Evolutionary conservation across 2,113 vertebrate genomes (phyloP).

Genomic region (Neogale vison): DNA sequence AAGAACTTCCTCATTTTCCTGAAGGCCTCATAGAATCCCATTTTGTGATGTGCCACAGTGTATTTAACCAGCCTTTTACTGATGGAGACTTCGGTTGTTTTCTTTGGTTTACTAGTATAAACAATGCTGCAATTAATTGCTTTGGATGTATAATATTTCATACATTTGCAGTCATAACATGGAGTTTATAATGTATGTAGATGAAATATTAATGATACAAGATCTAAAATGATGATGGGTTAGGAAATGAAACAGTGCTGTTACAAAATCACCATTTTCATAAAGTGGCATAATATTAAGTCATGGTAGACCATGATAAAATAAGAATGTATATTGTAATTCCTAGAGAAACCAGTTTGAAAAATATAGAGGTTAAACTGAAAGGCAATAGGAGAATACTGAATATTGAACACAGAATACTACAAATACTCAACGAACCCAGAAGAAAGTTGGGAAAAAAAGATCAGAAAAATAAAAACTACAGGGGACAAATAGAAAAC

Average conservation of each 20-base stretch:
- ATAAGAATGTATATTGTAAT: not conserved
- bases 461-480: not conserved
- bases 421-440: not conserved
- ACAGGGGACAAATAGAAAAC: not conserved
- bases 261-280: not conserved
- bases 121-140: not conserved
- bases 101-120: not conserved
- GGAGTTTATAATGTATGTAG: not conserved
- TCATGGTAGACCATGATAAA: not conserved
- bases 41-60: not conserved
- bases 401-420: not conserved
- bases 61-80: not conserved
- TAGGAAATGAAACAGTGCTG: not conserved
- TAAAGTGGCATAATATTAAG: not conserved
- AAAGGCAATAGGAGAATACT: not conserved
- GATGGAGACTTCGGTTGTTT: not conserved
- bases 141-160: not conserved
- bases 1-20: not conserved
- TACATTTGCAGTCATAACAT: not conserved
- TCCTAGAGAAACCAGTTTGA: not conserved
- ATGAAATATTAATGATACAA: not conserved
- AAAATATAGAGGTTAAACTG: not conserved
- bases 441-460: not conserved
- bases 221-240: not conserved
- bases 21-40: not conserved